A percentile compares a stretch with the other conserved stretches of the same genome.
Evolutionary conservation across 2,797 vertebrate genomes (phyloP).

Genomic region (Karalla daura): DNA sequence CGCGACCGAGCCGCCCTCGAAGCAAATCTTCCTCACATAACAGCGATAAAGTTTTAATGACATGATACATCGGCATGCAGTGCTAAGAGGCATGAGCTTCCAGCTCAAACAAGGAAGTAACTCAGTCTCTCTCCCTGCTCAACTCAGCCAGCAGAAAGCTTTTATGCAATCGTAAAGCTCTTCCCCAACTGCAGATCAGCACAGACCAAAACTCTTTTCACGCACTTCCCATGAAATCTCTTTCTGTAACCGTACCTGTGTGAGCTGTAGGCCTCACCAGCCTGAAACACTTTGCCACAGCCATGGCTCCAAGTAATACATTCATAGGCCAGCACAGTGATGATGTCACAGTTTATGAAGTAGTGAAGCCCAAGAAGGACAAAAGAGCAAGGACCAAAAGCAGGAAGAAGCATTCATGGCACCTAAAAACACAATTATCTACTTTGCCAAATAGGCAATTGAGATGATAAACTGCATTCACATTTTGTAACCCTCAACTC

Average conservation of each 20-base stretch:
- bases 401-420: conserved; percentile 17
- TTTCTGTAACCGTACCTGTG: background rate
- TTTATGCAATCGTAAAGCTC: conserved; percentile 12
- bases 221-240: background rate
- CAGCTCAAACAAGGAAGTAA: conserved; percentile 73
- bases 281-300: background rate
- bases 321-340: no score
- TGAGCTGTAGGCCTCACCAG: conserved; percentile 28
- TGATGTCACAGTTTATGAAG: conserved; percentile 59
- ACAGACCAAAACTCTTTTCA: background rate
- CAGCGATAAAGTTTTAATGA: background rate
- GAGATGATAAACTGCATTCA: background rate
- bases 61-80: conserved; percentile 27
- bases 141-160: conserved; percentile 14
- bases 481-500: background rate
- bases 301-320: no score
- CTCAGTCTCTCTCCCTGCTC: conserved; percentile 5
- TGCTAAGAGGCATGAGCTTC: conserved; percentile 1
- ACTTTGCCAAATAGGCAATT: background rate
- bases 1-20: background rate
- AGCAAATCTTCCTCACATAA: background rate
- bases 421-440: background rate
- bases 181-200: no score
- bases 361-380: conserved; percentile 66
- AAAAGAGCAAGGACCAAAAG: conserved; percentile 58